Conservation (phyloP, 2,888 invertebrate species). For the Apocheima hispidaria region DNA sequence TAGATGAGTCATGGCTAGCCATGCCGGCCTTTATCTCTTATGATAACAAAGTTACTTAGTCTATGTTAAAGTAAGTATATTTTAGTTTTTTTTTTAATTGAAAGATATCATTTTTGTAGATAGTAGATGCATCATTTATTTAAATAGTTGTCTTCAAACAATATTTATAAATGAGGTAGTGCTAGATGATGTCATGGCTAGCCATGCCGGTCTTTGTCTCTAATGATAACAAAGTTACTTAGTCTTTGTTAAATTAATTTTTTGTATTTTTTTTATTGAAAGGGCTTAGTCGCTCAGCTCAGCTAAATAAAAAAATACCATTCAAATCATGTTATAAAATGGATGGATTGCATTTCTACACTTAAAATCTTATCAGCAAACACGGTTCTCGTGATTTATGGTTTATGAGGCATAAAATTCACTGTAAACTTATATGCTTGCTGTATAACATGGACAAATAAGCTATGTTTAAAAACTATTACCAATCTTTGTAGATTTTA, state of each 20-base stretch:
- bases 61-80: no score
- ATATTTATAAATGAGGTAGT: background rate
- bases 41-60: constrained; percentile 1
- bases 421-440: background rate
- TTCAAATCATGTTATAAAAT: background rate
- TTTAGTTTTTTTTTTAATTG: no score
- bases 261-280: no score
- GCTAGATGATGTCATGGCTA: background rate
- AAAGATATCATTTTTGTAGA: background rate
- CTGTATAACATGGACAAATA: background rate
- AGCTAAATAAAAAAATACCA: no score
- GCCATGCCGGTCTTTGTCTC: background rate
- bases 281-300: no score
- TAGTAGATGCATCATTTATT: background rate
- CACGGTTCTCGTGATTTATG: background rate
- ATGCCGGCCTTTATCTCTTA: background rate
- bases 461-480: background rate
- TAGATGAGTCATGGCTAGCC: background rate
- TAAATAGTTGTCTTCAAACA: background rate
- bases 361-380: constrained; percentile 2
- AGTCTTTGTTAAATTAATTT: no score
- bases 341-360: background rate
- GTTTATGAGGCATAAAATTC: constrained; percentile 12
- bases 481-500: background rate
- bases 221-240: background rate